Conservation (phyloP, 2,797 vertebrate genomes). For the Notamacropus eugenii region DNA sequence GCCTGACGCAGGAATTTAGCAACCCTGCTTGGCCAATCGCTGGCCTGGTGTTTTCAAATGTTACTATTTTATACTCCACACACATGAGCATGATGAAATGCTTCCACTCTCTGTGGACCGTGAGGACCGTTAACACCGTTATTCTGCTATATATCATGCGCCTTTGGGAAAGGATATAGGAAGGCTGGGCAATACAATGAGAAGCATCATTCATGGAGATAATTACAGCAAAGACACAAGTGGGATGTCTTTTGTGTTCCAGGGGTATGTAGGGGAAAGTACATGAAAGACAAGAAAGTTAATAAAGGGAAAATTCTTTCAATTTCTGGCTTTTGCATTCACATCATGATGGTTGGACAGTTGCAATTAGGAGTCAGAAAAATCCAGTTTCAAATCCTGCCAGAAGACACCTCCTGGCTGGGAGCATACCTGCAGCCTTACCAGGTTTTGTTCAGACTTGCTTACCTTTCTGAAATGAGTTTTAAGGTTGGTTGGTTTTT, state of each 20-base stretch:
- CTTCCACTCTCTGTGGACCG: background rate
- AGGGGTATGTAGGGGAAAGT: slow-evolving; percentile 20
- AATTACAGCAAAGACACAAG: slow-evolving; percentile 60
- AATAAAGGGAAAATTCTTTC: background rate
- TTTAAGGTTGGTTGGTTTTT: slow-evolving; percentile 30
- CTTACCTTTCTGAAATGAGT: slow-evolving; percentile 54
- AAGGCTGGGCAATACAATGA: background rate
- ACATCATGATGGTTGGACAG: no score
- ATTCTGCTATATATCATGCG: background rate
- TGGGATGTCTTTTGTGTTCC: slow-evolving; percentile 14
- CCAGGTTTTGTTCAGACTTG: slow-evolving; percentile 33
- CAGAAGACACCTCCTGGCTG: background rate
- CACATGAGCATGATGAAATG: slow-evolving; percentile 55
- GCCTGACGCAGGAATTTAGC: slow-evolving; percentile 47
- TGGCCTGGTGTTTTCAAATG: slow-evolving; percentile 22
- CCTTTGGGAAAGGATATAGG: slow-evolving; percentile 56
- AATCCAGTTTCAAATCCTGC: background rate
- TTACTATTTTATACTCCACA: background rate
- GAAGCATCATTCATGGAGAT: slow-evolving; percentile 55
- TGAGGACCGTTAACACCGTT: background rate
- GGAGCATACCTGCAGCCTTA: background rate
- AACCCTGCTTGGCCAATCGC: slow-evolving; percentile 32
- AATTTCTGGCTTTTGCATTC: background rate
- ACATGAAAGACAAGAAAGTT: background rate
- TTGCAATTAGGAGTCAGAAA: background rate